Evolutionary conservation across 1,140 invertebrate species (phyloP), one percentile per base, ranked within the genome.

Genomic region (Trichonephila clavata): DNA sequence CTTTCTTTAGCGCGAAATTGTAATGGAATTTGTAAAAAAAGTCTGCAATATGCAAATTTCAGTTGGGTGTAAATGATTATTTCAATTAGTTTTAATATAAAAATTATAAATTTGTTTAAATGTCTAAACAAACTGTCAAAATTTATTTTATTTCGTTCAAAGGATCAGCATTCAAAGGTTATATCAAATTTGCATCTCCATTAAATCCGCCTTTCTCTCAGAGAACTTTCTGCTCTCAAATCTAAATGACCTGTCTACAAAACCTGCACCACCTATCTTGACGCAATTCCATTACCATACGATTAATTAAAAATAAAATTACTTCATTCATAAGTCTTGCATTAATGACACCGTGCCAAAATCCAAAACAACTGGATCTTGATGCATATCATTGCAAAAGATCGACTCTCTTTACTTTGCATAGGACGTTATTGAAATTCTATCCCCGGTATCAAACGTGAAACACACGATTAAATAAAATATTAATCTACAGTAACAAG

Each of bases 391-490:
- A 32, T 77, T 32, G 14, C 71, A 39, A 39, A 63, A 77, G 71
- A 77, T 77, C 71, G 24, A 32, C 71, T 77, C 27, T 4, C 18
- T 32, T 77, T 27, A 32, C 71, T 39, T 32, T 77, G 24, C 32
- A 39, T 32, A 77, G 39, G 14, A 32, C 68, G 32, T 77, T 77
- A 77, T 77, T 77, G 71, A 77, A 77, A 77, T 32, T 77, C 71
- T 39, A 77, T 77, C 32, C 6, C 3, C 39, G 71, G 27, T 77
- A 77, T 77, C 71, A 77, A 77, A 39, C 32, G 32, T 27, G 71
- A 77, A 77, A 77, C 71, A 77, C 39, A 16, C 27, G 71, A 77
- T 77, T 39, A 77, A 77, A 77, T 77, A 77, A 77, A 77, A 77
- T 77, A 77, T 77, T 77, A 77, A 77, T 77, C 71, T 77, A 32